Conservation (phyloP, 2,797 vertebrate genomes). For the Enteromius unitaeniatus region DNA sequence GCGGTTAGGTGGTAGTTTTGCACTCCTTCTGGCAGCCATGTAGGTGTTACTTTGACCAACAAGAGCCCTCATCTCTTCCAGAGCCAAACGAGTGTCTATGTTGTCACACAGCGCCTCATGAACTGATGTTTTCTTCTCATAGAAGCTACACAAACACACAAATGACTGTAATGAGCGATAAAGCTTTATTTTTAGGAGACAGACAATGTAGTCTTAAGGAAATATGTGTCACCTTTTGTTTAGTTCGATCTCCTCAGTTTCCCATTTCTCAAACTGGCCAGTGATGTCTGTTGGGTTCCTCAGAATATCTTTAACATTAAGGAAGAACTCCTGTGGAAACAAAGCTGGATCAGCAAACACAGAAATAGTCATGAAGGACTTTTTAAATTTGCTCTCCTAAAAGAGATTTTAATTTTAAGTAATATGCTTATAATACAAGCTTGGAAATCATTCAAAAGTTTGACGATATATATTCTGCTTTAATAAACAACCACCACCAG, state of each 20-base stretch:
- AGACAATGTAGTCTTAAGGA: not conserved
- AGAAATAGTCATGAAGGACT: not conserved
- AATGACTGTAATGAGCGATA: not conserved
- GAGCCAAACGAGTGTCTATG: slow-evolving; percentile 87
- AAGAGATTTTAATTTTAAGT: not conserved
- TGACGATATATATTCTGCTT: not conserved
- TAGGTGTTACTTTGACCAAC: slow-evolving; percentile 92
- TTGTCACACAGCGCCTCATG: slow-evolving; percentile 94
- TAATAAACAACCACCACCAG: not conserved
- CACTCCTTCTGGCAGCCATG: slow-evolving; percentile 85
- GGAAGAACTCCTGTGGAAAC: slow-evolving; percentile 90
- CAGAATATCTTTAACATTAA: slow-evolving; percentile 94
- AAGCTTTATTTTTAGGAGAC: not conserved
- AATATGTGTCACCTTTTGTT: slow-evolving; percentile 81
- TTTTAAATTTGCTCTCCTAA: not conserved
- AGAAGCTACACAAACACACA: slow-evolving; percentile 80
- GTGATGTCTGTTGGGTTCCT: slow-evolving; percentile 84
- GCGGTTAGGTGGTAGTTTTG: slow-evolving; percentile 84
- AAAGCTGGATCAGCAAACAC: not conserved
- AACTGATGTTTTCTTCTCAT: slow-evolving; percentile 82
- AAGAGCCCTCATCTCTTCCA: slow-evolving; percentile 93
- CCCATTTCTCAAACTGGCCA: slow-evolving; percentile 93
- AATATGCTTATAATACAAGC: not conserved
- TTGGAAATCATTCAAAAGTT: not conserved
- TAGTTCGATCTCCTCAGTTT: slow-evolving; percentile 84